Conservation (phyloP, 2,797 vertebrate species). For the Adelosebastes latens region DNA sequence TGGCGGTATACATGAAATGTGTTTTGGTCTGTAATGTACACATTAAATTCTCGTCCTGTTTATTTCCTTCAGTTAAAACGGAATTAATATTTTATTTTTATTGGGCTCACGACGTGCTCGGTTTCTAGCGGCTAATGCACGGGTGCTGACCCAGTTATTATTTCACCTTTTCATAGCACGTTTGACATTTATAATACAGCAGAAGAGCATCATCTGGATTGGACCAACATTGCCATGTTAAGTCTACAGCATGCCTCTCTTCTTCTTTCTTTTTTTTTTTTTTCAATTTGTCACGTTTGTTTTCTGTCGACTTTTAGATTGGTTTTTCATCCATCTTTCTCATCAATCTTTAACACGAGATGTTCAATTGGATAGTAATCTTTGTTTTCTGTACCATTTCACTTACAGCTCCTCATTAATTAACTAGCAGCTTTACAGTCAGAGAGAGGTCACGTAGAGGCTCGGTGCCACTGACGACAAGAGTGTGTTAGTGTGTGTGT, state of each 20-base stretch:
- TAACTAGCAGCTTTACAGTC: conserved; percentile 2
- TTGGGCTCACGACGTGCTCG: background rate
- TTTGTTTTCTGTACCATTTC: background rate
- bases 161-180: background rate
- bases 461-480: background rate
- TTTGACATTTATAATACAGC: background rate
- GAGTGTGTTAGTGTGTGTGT: background rate
- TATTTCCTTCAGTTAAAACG: background rate
- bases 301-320: background rate
- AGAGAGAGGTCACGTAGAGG: conserved; percentile 14
- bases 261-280: background rate
- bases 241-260: background rate
- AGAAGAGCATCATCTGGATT: background rate
- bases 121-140: background rate
- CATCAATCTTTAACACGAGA: background rate
- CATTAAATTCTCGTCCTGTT: background rate
- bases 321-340: background rate
- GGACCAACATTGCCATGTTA: background rate
- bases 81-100: background rate
- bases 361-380: background rate
- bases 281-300: background rate
- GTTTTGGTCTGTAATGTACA: background rate
- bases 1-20: background rate
- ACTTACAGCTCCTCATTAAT: conserved; percentile 13
- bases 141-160: background rate